Evolutionary conservation across 2,113 vertebrate species (phyloP).

Genomic region (Telmatochromis sp.): DNA sequence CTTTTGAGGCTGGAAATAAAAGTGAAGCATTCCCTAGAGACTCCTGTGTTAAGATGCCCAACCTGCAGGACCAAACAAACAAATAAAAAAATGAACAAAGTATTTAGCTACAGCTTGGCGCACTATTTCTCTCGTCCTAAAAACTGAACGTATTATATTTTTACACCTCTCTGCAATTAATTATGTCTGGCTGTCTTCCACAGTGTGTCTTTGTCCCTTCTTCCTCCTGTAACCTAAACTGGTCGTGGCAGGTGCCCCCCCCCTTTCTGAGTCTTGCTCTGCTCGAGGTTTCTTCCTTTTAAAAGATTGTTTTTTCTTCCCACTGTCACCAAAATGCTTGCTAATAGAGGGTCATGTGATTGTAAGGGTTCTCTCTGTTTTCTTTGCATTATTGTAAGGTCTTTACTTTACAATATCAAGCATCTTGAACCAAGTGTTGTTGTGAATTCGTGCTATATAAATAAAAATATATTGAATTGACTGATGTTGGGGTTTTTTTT

Average conservation of each 20-base stretch:
- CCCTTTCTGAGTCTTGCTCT: too few relatives aligned
- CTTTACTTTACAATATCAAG: neutral
- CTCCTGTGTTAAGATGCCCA: neutral
- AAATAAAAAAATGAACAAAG: neutral
- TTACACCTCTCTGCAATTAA: neutral
- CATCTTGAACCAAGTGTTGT: neutral
- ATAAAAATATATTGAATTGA: neutral
- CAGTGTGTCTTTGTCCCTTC: rapidly evolving
- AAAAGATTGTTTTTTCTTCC: neutral
- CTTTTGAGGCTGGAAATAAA: neutral
- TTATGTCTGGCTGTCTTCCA: neutral
- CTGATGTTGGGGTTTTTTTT: rapidly evolving
- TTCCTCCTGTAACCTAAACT: neutral
- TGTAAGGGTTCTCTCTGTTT: neutral
- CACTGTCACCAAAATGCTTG: neutral
- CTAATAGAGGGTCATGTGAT: neutral
- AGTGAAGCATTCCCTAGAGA: rapidly evolving
- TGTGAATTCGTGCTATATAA: neutral
- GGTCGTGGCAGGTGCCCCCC: neutral
- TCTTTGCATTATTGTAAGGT: rapidly evolving
- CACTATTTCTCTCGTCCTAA: rapidly evolving
- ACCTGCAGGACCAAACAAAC: neutral
- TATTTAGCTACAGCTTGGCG: rapidly evolving
- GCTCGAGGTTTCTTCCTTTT: too few relatives aligned
- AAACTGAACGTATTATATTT: neutral